Evolutionary conservation across 2,888 invertebrate genomes (phyloP).

Genomic region (Falcaria lacertinaria): DNA sequence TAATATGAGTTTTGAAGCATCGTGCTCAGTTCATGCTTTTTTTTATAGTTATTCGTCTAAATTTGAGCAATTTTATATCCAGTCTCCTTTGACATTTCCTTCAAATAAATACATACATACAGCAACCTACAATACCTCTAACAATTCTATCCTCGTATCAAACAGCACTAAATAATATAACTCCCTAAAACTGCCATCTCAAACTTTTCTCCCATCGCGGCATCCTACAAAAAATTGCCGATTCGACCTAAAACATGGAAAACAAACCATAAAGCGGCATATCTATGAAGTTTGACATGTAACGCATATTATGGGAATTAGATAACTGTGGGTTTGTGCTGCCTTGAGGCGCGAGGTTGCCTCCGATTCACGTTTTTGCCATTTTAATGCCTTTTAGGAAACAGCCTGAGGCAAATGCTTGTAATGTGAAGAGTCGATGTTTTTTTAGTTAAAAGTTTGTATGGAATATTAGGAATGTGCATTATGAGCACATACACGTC

Average conservation of each 20-base stretch:
- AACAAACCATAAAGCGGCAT: constrained; percentile 45
- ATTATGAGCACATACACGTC: too few species aligned
- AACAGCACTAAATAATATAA: background rate
- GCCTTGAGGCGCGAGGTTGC: constrained; percentile 23
- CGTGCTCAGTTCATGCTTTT: too few species aligned
- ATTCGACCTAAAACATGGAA: constrained; percentile 43
- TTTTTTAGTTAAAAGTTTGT: constrained; percentile 9
- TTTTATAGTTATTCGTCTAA: too few species aligned
- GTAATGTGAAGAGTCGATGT: constrained; percentile 20
- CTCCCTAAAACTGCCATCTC: background rate
- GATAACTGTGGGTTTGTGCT: constrained; percentile 56
- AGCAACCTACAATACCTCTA: too few species aligned
- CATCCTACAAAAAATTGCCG: constrained; percentile 23
- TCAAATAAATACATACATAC: too few species aligned
- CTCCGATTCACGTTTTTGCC: constrained; percentile 18
- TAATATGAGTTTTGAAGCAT: too few species aligned
- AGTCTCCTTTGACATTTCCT: too few species aligned
- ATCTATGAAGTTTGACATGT: constrained; percentile 71
- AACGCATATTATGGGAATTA: constrained; percentile 69
- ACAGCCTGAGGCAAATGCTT: constrained; percentile 31
- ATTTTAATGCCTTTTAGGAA: constrained; percentile 36
- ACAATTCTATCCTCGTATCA: too few species aligned
- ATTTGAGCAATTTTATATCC: too few species aligned
- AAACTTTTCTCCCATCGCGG: constrained; percentile 7
- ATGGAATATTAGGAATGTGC: background rate